Percentiles rank a stretch among this genome's conserved stretches.
Conservation (phyloP, 2,888 invertebrate species). For the Coleophora flavipennella region DNA sequence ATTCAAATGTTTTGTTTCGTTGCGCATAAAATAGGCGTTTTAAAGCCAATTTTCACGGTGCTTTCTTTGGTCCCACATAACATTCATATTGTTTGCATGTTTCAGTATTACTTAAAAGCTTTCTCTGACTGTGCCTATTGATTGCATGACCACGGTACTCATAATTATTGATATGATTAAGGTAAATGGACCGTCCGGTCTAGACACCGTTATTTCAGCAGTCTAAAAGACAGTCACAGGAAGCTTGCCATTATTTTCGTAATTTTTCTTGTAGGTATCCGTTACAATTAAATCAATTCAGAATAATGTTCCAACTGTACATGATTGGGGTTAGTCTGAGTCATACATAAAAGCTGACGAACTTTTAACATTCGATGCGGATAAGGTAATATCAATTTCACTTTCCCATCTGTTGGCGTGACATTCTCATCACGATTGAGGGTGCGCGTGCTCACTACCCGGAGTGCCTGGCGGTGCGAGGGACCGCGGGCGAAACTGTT, state of each 20-base stretch:
- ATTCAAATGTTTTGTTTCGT: slow-evolving; percentile 24
- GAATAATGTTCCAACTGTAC: slow-evolving; percentile 19
- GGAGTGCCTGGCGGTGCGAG: too few species aligned
- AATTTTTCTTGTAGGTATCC: neutral
- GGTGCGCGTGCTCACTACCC: slow-evolving; percentile 55
- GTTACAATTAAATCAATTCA: slow-evolving; percentile 33
- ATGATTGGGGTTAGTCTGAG: slow-evolving; percentile 3
- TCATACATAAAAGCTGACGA: slow-evolving; percentile 20
- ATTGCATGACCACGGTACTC: slow-evolving; percentile 30
- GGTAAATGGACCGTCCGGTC: slow-evolving; percentile 20
- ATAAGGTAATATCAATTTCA: slow-evolving; percentile 59
- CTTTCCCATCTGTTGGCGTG: slow-evolving; percentile 56
- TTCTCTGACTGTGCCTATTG: slow-evolving; percentile 17
- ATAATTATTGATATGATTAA: slow-evolving; percentile 37
- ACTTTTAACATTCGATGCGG: slow-evolving; percentile 47
- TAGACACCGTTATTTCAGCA: slow-evolving; percentile 32
- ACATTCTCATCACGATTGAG: slow-evolving; percentile 64
- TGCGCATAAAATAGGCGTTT: slow-evolving; percentile 34
- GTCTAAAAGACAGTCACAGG: slow-evolving; percentile 35
- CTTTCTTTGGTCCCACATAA: slow-evolving; percentile 33
- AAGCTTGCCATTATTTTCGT: slow-evolving; percentile 15
- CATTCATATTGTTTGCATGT: slow-evolving; percentile 21
- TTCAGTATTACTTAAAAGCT: slow-evolving; percentile 13
- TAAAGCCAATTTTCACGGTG: slow-evolving; percentile 45
- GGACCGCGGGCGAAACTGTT: slow-evolving; percentile 32